Conservation (phyloP, 2,113 vertebrate species). For the Pituophis catenifer region DNA sequence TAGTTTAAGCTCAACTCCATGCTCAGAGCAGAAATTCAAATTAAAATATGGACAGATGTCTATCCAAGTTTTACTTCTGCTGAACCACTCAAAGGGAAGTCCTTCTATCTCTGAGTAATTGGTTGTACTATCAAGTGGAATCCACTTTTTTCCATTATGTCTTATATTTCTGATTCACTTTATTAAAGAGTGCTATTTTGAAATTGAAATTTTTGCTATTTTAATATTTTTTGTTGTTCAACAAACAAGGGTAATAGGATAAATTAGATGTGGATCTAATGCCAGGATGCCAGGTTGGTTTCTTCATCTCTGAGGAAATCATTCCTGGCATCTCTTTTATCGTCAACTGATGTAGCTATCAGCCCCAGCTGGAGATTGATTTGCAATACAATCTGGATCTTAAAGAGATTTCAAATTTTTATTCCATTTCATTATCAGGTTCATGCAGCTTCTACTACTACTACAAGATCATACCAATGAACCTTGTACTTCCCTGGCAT, state of each 20-base stretch:
- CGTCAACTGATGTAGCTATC: not conserved
- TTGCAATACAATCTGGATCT: not conserved
- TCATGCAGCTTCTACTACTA: not conserved
- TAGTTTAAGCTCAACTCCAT: not conserved
- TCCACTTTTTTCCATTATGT: not conserved
- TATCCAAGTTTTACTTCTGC: not conserved
- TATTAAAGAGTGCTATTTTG: not conserved
- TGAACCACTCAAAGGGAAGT: not conserved
- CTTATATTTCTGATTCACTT: not conserved
- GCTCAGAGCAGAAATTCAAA: not conserved
- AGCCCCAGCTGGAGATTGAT: not conserved
- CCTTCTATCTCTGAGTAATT: too few species aligned
- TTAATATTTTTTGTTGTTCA: not conserved
- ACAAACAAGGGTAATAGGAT: not conserved
- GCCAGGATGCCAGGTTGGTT: not conserved
- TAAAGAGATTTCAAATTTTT: not conserved
- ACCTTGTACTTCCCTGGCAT: not conserved
- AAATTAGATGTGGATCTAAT: not conserved
- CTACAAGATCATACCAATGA: not conserved
- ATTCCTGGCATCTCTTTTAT: not conserved
- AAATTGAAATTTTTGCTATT: not conserved
- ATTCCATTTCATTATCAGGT: not conserved
- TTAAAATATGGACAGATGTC: not conserved
- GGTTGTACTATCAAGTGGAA: too few species aligned
- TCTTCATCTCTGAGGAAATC: not conserved